Evolutionary conservation across 2,113 vertebrate genomes (phyloP).

Genomic region (Puntigrus tetrazona): DNA sequence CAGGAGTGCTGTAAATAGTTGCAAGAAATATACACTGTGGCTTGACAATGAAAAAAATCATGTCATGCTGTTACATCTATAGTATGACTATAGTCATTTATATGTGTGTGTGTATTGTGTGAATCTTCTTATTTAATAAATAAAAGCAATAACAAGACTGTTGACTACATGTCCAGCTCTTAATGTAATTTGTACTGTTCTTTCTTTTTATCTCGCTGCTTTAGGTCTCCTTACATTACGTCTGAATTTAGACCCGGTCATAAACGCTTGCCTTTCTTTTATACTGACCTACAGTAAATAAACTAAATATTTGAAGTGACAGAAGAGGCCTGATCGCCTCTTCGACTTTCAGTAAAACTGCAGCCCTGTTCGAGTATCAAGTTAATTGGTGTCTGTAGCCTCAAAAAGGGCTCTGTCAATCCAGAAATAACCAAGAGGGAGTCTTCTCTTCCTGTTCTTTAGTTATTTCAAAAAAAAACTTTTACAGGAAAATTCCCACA

Average conservation of each 20-base stretch:
- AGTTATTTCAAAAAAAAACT: slow-evolving; percentile 18
- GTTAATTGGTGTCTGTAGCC: slow-evolving; percentile 39
- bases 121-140: not conserved
- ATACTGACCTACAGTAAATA: slow-evolving; percentile 1
- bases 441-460: not conserved
- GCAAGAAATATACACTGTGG: not conserved
- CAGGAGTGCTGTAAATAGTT: not conserved
- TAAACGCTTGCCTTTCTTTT: not conserved
- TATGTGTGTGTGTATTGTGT: not conserved
- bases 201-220: not conserved
- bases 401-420: slow-evolving; percentile 32
- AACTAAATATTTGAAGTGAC: not conserved
- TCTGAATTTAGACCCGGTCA: not conserved
- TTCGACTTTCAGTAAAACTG: slow-evolving; percentile 20
- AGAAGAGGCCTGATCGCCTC: not conserved
- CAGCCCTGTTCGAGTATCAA: not conserved
- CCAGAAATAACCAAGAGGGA: slow-evolving; percentile 35
- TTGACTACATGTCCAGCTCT: not conserved
- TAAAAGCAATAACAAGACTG: not conserved
- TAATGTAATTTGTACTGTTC: not conserved
- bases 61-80: not conserved
- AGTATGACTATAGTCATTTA: too few relatives aligned
- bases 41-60: not conserved
- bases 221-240: not conserved
- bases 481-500: slow-evolving; percentile 12